Conservation (phyloP, 2,797 vertebrate genomes). For the Fistularia commersonii region DNA sequence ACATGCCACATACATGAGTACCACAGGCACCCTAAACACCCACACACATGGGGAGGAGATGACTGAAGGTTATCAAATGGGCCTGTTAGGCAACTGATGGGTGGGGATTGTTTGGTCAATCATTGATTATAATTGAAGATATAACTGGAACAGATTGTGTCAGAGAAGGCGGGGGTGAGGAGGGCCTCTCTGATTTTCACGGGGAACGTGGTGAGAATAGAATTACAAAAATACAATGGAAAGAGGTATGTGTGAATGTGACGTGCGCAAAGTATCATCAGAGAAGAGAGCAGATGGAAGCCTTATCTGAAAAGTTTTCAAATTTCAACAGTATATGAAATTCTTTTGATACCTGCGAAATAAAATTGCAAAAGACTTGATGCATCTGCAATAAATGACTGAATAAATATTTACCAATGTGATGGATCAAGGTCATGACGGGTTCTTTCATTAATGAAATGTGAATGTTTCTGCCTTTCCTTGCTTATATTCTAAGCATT, state of each 20-base stretch:
- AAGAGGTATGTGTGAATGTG: constrained; percentile 4
- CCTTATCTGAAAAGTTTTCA: too few relatives aligned
- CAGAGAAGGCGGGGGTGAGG: neutral
- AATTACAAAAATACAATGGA: constrained; percentile 3
- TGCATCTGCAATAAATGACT: too few relatives aligned
- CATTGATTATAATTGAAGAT: constrained; percentile 15
- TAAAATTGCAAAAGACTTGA: neutral
- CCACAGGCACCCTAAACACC: neutral
- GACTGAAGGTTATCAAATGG: constrained; percentile 23
- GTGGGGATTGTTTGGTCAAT: constrained; percentile 18
- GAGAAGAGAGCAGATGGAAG: constrained; percentile 23
- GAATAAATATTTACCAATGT: too few relatives aligned
- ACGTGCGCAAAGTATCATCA: constrained; percentile 24
- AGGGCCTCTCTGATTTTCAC: constrained; percentile 1
- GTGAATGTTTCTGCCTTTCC: too few relatives aligned
- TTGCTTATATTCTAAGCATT: too few relatives aligned
- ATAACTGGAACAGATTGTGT: constrained; percentile 11
- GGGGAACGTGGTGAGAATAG: constrained; percentile 10
- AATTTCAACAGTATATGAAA: too few relatives aligned
- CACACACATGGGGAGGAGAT: constrained; percentile 2
- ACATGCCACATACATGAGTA: constrained; percentile 5
- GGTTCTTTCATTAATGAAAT: too few relatives aligned
- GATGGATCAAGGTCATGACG: too few relatives aligned
- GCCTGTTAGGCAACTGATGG: constrained; percentile 12
- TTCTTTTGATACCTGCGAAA: neutral